These are phyloP conservation scores for Exaiptasia diaphana DNA, from an alignment of 64 coral and sea anemone species.

Conservation along the genomic window DNA sequence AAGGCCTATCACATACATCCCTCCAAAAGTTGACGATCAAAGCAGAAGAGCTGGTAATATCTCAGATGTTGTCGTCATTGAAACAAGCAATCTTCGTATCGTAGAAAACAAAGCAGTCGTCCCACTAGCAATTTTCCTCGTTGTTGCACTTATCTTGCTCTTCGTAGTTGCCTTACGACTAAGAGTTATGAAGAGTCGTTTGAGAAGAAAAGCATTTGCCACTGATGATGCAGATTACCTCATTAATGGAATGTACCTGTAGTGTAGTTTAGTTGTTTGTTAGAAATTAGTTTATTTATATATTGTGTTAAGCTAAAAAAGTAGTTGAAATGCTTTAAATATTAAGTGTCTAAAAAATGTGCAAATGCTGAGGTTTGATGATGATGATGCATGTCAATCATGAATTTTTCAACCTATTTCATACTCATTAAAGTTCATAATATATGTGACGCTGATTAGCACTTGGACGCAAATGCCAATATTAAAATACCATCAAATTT, in stretches of 20 bases:
- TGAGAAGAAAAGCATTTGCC: constrained; percentile 81
- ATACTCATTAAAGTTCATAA: no score
- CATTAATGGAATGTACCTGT: constrained; percentile 99
- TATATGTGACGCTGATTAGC: no score
- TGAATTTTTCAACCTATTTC: no score
- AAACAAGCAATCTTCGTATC: constrained; percentile 71
- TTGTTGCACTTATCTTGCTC: constrained; percentile 74
- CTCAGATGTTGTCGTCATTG: constrained; percentile 80
- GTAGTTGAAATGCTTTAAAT: no score
- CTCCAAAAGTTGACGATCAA: background rate
- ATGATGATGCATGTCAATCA: no score
- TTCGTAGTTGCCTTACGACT: constrained; percentile 77
- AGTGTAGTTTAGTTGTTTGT: background rate
- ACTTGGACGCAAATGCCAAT: no score
- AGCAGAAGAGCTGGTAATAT: background rate
- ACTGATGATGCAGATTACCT: constrained; percentile 99
- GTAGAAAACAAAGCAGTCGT: constrained; percentile 96
- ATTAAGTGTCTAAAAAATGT: no score
- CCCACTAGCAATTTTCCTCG: constrained; percentile 85
- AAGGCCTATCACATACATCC: background rate
- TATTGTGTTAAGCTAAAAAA: no score
- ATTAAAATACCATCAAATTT: no score
- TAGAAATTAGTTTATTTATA: no score
- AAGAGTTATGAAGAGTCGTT: constrained; percentile 78
- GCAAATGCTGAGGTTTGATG: no score